Evolutionary conservation across 2,113 vertebrate genomes (phyloP), one percentile per base, ranked within the genome.

Genomic region (Sula dactylatra): DNA sequence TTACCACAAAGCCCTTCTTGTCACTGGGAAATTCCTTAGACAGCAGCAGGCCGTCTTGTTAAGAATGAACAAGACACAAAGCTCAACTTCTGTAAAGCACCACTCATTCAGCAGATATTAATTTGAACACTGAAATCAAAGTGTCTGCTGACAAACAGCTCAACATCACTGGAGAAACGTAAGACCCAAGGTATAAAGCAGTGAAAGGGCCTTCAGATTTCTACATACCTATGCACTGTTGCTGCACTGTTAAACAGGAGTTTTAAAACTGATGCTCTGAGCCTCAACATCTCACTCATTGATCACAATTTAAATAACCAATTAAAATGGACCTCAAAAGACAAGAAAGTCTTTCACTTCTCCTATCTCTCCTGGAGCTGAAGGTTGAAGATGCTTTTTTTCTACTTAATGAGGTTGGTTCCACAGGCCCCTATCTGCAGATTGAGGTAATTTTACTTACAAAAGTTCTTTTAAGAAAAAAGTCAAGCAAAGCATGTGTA

Each of bases 41-140:
- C 91, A 96, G 97, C 73, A 97, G 85, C 88, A 97, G 96, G 94
- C 69, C 88, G 55, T 82, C 87, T 97, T 97, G 95, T 87, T 97
- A 96, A 96, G 96, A 97, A 97, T 88, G 96, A 98, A 94, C 92
- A 97, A 96, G 96, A 97, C 69, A 97, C 91, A 97, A 96, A 97
- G 90, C 82, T 88, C 79, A 97, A 90, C 83, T 96, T 97, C 88
- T 96, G 97, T 73, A 96, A 97, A 97, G 92, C 70, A 81, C 83
- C 62, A 88, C 88, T 98, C 98, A 97, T 97, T 98, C 98, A 98
- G 95, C 98, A 98, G 94, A 97, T 98, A 98, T 97, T 98, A 98
- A 98, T 98, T 98, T 98, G 93, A 97, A 97, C 88, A 78, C 78
- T 87, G 82, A 92, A 97, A 95, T 97, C 88, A 89, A 97, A 92